Conservation (phyloP, 2,888 invertebrate species). For the Euplexia lucipara region DNA sequence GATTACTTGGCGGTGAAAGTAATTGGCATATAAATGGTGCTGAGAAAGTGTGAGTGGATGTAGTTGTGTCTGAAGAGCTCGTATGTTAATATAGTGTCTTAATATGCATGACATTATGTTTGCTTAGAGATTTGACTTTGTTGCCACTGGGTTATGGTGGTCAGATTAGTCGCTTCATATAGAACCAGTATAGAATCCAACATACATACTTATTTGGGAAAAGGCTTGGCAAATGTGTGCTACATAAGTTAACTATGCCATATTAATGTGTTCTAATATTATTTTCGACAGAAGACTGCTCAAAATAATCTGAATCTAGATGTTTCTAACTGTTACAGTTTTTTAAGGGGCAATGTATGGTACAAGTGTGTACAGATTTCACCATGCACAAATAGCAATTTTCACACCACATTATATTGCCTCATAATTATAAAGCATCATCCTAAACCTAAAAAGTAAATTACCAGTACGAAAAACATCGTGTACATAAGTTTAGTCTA, state of each 20-base stretch:
- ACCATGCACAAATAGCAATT: not conserved
- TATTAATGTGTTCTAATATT: no score
- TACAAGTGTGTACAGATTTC: not conserved
- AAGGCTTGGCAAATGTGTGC: no score
- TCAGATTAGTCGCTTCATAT: no score
- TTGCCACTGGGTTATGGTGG: not conserved
- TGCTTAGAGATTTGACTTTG: not conserved
- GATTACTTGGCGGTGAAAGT: slow-evolving; percentile 79
- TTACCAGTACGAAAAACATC: not conserved
- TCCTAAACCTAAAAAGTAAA: not conserved
- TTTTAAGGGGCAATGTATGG: not conserved
- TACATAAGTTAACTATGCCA: no score
- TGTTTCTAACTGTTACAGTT: not conserved
- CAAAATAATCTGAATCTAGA: not conserved
- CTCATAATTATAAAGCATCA: no score
- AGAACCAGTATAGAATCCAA: no score
- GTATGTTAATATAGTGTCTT: slow-evolving; percentile 16
- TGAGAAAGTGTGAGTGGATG: slow-evolving; percentile 49
- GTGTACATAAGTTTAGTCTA: not conserved
- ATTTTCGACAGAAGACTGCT: no score
- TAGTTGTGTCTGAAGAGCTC: slow-evolving; percentile 25
- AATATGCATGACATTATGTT: slow-evolving; percentile 4
- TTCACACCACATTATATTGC: not conserved
- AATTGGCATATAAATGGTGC: slow-evolving; percentile 77
- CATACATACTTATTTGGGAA: no score